Base-by-base conservation (phyloP, 2,797 vertebrate species). In the Poecilia wingei region DNA sequence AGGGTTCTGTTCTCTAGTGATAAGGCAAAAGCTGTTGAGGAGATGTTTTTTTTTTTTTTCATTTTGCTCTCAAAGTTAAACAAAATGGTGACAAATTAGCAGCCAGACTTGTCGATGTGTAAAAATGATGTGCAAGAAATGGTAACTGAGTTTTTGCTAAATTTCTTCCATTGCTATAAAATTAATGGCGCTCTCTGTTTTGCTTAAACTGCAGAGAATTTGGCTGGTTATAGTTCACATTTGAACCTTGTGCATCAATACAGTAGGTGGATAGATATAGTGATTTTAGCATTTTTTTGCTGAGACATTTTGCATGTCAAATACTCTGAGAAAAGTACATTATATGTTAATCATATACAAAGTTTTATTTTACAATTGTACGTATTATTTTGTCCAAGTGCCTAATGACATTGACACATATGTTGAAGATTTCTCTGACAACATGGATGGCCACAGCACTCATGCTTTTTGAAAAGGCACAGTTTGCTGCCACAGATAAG, bases 61-160 rank as follows among this genome's bases (percentile, higher is more conserved):
- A 92, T 93, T 92, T 89, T 75, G 77, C 77, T 84, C 87, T 85
- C 86, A 87, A 82, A 81, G 75, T 85, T 76, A 86, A 86, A 86
- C 53, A 75, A 85, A 89, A 90, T 79, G 74, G 57, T 61, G 14
- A 61, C 28, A 61, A 31, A 61, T 61, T 12, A 31, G 57, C 28
- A 31, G 57, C 28, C 28, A 61, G 57, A 14, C 28, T 59, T 61
- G n/a, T 61, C 14, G 1, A n/a, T 12, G 25, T 31, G 57, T 31
- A 59, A 59, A 31, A 31, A 13, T 12, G 4, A 16, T 33, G 28
- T 61, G 57, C 57, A 33, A 31, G 5, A 33, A 31, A 16, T 22
- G 12, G 20, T 31, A 14, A 20, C n/a, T 59, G 12, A 31, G 12
- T 5, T 61, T 61, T 33, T 61, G n/a, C 57, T 31, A 16, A 61